Base-by-base conservation (phyloP, 1,140 invertebrate genomes). In the Monomorium pharaonis region DNA sequence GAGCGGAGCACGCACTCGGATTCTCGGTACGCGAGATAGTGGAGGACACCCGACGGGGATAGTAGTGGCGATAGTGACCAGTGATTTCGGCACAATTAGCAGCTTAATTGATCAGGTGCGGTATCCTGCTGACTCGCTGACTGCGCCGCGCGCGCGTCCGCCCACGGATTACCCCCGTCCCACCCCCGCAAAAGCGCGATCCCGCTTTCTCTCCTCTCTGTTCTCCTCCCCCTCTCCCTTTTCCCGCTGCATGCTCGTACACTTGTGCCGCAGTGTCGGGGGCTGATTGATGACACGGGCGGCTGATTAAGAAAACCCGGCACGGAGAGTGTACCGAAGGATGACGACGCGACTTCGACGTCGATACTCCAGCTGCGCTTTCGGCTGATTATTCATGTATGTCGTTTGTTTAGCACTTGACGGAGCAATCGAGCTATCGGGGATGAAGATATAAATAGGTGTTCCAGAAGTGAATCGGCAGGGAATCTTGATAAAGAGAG, bases 91-190 rank as follows among this genome's bases (percentile, higher is more conserved):
- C 72, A 70, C 74, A 51, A 88, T 90, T 84, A 88, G 44, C 89
- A 90, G 89, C 88, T 88, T 90, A 86, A 90, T 88, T 90, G 89
- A 90, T 90, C 89, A 90, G 89, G 88, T 90, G 77, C 70, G 88
- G 54, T 89, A 89, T 88, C 62, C 44, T 87, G 76, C 81, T 76
- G 24, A 67, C 47, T 75, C 77, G 33, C 77, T 60, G 27, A 80
- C 80, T 67, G 47, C 30, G 67, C 63, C 80, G 33, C 24, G 18
- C 24, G 18, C 42, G 21, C 42, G 30, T 78, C 49, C 27, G 62
- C 49, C 47, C 51, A 80, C 58, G 16, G 56, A 21, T n/a, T 83
- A 33, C 12, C n/a, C 14, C 18, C 47, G 21, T 42, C 27, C 56
- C 47, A 65, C 37, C 75, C 51, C 12, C 21, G 27, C 75, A 18